Base-by-base conservation (phyloP, 2,113 vertebrate species). In the Etheostoma cragini region DNA sequence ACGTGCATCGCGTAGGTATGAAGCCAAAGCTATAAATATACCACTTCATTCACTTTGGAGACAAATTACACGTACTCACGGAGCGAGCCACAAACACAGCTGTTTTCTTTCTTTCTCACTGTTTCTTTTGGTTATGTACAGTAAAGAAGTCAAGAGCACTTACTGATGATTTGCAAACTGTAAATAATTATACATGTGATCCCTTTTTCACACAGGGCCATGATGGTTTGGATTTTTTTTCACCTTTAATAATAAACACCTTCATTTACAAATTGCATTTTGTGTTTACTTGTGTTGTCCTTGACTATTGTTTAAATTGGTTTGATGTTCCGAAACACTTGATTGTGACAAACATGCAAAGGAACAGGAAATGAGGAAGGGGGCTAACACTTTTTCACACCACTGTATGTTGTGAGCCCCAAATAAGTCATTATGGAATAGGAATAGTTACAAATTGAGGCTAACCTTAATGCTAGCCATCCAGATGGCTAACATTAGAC, bases 1-100 rank as follows among this genome's bases (percentile, higher is more conserved):
- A 89, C 61, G 38, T 91, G 81, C 79, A 86, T 93, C 65, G n/a
- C 70, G 8, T 82, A 92, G 89, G 92, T 88, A 94, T 90, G 92
- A 93, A 81, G 82, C 46, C 56, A 84, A 88, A 88, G 83, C 86
- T 91, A 93, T 93, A 95, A 94, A 94, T 93, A 91, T 65, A 92
- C 24, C 8, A 3, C 81, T 45, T 82, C 80, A 73, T 81, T 76
- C 77, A 90, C 84, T 64, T 81, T 47, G 22, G 46, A 88, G 62
- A 88, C 85, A 86, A 68, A 87, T 84, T 62, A 77, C 60, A 89
- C 68, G 81, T 67, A 91, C 66, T 86, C 80, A 57, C 19, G 50
- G 52, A 86, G 54, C 6, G 56, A 71, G 61, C 47, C 17, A 8
- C 76, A 80, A 81, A 86, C 58, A 72, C 8, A 5, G 6, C 70